phyloP scores from a whole-genome alignment of 2,888 invertebrate genomes.

The Theodoxus fluviatilis region DNA sequence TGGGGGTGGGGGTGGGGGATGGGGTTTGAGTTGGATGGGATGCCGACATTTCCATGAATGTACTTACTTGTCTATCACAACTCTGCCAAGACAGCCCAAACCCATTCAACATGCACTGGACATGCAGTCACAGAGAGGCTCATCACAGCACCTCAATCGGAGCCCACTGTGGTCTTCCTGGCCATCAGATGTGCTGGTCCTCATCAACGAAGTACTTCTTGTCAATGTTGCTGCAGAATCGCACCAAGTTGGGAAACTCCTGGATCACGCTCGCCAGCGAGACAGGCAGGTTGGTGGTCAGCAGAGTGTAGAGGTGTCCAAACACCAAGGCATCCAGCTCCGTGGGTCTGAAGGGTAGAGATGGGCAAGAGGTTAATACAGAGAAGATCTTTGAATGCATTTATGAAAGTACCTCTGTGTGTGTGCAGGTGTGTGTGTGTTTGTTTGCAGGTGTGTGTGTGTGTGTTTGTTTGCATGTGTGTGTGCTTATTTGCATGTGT shows the following conservation, averaged over 20 bases:
- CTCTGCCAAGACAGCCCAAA: too few species aligned
- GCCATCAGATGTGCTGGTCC: neutral
- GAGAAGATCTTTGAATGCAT: too few species aligned
- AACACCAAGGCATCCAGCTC: conserved; percentile 95
- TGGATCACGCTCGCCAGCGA: conserved; percentile 83
- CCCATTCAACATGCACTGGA: too few species aligned
- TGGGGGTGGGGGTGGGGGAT: too few species aligned
- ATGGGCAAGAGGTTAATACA: neutral
- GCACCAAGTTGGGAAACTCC: conserved; percentile 78
- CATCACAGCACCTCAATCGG: neutral
- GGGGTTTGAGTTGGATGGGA: too few species aligned
- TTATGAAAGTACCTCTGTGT: too few species aligned
- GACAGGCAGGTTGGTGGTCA: conserved; percentile 88
- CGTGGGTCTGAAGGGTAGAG: conserved; percentile 77
- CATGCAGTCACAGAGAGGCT: neutral
- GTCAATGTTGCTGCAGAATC: conserved; percentile 84
- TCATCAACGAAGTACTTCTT: conserved; percentile 43
- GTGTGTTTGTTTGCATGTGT: too few species aligned
- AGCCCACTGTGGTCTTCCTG: neutral
- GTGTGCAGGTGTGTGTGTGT: too few species aligned
- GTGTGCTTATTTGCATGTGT: too few species aligned
- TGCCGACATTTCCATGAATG: too few species aligned
- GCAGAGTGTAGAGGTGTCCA: conserved; percentile 93
- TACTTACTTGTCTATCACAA: too few species aligned
- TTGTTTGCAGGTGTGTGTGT: too few species aligned